phyloP scores from a whole-genome alignment of 2,113 vertebrate genomes.

The Mionectes macconnelli region DNA sequence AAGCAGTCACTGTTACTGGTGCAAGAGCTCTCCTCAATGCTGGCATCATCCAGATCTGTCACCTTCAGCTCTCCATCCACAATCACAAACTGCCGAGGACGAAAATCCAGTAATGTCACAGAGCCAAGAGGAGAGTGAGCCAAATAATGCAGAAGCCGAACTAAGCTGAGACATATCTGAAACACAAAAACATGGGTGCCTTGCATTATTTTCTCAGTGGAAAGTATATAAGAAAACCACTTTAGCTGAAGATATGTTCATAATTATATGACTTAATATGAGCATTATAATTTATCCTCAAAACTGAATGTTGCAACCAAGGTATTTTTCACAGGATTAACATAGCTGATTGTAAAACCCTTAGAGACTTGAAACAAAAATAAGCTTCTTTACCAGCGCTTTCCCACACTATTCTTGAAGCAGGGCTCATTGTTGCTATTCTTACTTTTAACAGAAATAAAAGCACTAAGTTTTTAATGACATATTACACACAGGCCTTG shows the following conservation, averaged over 20 bases:
- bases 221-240: not conserved
- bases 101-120: conserved; percentile 87
- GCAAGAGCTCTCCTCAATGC: conserved; percentile 81
- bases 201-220: not conserved
- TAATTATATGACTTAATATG: not conserved
- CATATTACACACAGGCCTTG: not conserved
- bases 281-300: not conserved
- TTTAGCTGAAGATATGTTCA: not conserved
- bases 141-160: conserved; percentile 85
- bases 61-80: conserved; percentile 88
- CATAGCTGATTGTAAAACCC: conserved; percentile 19
- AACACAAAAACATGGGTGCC: not conserved
- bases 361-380: conserved; percentile 42
- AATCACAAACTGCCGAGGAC: conserved; percentile 88
- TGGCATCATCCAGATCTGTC: conserved; percentile 86
- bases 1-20: conserved; percentile 71
- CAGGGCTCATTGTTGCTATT: conserved; percentile 5
- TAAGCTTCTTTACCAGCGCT: conserved; percentile 35
- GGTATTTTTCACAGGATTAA: conserved; percentile 42
- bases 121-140: conserved; percentile 89
- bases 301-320: not conserved
- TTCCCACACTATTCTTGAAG: conserved; percentile 38
- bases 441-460: conserved; percentile 38
- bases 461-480: conserved; percentile 52
- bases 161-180: conserved; percentile 87